phyloP scores from a whole-genome alignment of 2,797 vertebrate genomes.

The Callimico goeldii region DNA sequence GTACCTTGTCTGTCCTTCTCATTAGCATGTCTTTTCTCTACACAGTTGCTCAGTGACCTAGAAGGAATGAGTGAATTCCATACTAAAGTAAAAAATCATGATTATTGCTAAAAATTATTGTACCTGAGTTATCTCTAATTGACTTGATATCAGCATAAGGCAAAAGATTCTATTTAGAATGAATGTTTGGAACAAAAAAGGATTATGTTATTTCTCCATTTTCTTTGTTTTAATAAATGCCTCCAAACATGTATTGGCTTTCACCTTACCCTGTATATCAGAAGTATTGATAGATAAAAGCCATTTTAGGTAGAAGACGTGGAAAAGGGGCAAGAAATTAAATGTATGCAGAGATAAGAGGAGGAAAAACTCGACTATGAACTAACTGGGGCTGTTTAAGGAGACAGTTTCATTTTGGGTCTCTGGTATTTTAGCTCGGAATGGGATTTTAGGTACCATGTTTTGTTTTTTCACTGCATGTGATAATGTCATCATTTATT shows the following conservation, averaged over 20 bases:
- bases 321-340: neutral
- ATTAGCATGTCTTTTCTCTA: neutral
- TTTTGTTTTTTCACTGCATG: slow-evolving; percentile 33
- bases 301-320: neutral
- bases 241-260: neutral
- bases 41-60: neutral
- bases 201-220: neutral
- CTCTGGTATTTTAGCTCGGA: slow-evolving; percentile 50
- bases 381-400: neutral
- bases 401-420: slow-evolving; percentile 15
- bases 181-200: neutral
- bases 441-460: slow-evolving; percentile 58
- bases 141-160: neutral
- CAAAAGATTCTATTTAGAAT: neutral
- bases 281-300: neutral
- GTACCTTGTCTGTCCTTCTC: neutral
- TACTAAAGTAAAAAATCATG: neutral
- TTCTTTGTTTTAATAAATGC: neutral
- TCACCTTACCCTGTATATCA: neutral
- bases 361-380: neutral
- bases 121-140: neutral
- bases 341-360: neutral
- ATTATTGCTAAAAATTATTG: neutral
- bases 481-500: slow-evolving; percentile 77
- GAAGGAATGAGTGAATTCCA: neutral